Evolutionary conservation across 2,888 invertebrate species (phyloP).

Genomic region (Eilema griseolum): DNA sequence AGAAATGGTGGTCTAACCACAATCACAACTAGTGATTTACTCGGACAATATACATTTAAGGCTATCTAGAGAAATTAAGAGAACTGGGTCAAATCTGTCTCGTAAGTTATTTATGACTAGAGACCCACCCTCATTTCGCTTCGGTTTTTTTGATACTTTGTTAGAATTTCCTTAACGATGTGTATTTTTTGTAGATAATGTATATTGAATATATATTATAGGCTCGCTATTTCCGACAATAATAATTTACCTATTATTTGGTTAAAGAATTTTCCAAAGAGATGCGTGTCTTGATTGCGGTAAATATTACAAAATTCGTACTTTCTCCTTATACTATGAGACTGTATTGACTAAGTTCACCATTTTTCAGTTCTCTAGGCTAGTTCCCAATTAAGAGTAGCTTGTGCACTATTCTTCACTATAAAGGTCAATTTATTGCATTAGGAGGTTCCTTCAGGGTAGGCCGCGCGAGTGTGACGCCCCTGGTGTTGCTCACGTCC

Average conservation of each 20-base stretch:
- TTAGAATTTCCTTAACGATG: background rate
- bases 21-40: background rate
- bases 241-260: background rate
- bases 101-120: background rate
- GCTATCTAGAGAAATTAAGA: background rate
- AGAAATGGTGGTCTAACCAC: background rate
- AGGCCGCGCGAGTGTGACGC: too few relatives aligned
- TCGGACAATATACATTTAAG: background rate
- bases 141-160: background rate
- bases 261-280: background rate
- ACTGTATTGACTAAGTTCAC: too few relatives aligned
- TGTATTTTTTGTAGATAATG: background rate
- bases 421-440: too few relatives aligned
- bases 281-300: background rate
- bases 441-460: too few relatives aligned
- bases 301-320: background rate
- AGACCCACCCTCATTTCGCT: background rate
- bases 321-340: background rate
- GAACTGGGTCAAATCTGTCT: constrained; percentile 1
- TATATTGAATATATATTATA: too few relatives aligned
- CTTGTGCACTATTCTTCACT: too few relatives aligned
- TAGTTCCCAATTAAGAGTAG: too few relatives aligned
- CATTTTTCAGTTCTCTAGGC: too few relatives aligned
- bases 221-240: background rate
- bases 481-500: too few relatives aligned